Base-by-base conservation (phyloP, 2,797 vertebrate genomes). In the Cheirogaleus major region DNA sequence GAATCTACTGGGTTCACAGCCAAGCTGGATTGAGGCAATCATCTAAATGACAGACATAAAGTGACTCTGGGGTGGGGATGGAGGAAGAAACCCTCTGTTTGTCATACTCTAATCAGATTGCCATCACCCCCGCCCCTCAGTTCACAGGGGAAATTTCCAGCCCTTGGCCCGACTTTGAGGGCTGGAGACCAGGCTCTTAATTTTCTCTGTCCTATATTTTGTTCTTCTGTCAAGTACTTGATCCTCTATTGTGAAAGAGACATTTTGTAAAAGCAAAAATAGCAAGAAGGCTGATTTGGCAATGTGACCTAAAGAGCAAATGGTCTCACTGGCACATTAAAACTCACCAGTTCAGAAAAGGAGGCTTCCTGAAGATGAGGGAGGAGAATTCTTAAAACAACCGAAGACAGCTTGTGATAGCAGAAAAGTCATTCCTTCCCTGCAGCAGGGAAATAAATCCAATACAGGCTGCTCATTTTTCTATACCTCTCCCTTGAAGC, bases 231-330 rank as follows among this genome's bases (percentile, higher is more conserved):
- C 57, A 79, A 90, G 27, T 80, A 23, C 59, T 76, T 35, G 63
- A 63, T 79, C n/a, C 57, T 79, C 73, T 55, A 59, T 57, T 70
- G 32, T 61, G 52, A 94, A 76, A 85, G 82, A 80, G 52, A 93
- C 52, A 55, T 88, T 84, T 84, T 81, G 78, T 92, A 87, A 95
- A 90, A 93, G 52, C 81, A 85, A 65, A 87, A 72, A 80, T 69
- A 76, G 59, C 41, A 89, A 91, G 25, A 41, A 70, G 85, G 45
- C 41, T 59, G 59, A 81, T 23, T 32, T 45, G 38, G 25, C 25
- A 13, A 43, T 10, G 45, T 67, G 82, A 70, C 45, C 41, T 41
- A 14, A 90, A 94, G 70, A 75, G 27, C 38, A 91, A 75, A 48
- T 41, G 81, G 80, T 45, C 59, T 92, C 84, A 45, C 38, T 7